These are phyloP conservation scores for Notothenia rossii DNA, from an alignment of 2,113 vertebrate species.

Conservation along the genomic window DNA sequence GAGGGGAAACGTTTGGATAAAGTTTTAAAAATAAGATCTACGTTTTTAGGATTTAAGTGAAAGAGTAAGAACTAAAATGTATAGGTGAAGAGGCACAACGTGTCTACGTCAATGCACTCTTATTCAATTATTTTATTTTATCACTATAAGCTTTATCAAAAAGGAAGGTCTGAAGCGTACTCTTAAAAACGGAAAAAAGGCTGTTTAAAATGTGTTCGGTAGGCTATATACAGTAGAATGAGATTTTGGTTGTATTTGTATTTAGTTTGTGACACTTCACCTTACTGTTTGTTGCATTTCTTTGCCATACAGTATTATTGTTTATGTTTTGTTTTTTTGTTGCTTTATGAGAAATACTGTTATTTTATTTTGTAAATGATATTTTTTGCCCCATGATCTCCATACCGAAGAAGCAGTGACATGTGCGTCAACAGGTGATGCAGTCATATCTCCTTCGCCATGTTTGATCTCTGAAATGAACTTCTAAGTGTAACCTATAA, in stretches of 20 bases:
- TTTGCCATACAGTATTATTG: too few species aligned
- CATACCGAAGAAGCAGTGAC: neutral
- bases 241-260: neutral
- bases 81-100: too few species aligned
- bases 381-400: neutral
- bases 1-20: too few species aligned
- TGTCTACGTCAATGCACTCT: too few species aligned
- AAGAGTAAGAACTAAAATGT: too few species aligned
- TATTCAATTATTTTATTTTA: too few species aligned
- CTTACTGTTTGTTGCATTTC: neutral
- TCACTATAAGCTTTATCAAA: too few species aligned
- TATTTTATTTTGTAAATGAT: neutral
- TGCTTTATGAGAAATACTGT: neutral
- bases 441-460: neutral
- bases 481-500: conserved; percentile 25
- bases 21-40: too few species aligned
- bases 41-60: too few species aligned
- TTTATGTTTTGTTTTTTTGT: neutral
- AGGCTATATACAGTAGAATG: neutral
- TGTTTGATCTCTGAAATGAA: conserved; percentile 23
- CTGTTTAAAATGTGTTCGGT: too few species aligned
- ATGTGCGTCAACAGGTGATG: neutral
- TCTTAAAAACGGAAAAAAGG: too few species aligned
- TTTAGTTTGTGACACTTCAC: neutral
- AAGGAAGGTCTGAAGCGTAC: too few species aligned